Percentiles rank a stretch among this genome's conserved stretches.
Conservation (phyloP, 2,797 vertebrate genomes). For the Chlorospingus semifuscus region DNA sequence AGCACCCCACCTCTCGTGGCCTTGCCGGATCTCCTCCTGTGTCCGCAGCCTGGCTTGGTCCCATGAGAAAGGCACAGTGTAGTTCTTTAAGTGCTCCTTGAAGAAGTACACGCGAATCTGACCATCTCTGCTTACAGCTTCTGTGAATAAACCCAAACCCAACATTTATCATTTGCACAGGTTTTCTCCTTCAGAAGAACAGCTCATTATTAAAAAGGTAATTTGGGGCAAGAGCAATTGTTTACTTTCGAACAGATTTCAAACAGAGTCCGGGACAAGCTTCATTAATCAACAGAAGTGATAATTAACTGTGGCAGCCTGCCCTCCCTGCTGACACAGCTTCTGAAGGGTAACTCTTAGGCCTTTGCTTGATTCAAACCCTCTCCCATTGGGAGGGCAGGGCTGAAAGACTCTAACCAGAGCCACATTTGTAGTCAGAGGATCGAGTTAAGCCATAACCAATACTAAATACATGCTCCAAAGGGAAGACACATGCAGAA, state of each 20-base stretch:
- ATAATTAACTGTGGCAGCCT: not conserved
- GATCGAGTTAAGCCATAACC: not conserved
- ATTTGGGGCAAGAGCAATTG: rapidly evolving
- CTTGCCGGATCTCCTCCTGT: constrained; percentile 72
- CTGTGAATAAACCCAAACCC: constrained; percentile 65
- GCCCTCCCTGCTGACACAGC: not conserved
- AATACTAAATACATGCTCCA: not conserved
- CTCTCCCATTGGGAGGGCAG: not conserved
- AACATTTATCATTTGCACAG: not conserved
- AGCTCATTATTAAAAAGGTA: not conserved
- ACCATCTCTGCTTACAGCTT: constrained; percentile 84
- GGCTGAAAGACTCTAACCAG: not conserved
- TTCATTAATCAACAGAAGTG: not conserved
- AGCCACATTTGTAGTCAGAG: not conserved
- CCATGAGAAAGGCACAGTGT: constrained; percentile 83
- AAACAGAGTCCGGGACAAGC: not conserved
- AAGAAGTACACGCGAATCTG: constrained; percentile 88
- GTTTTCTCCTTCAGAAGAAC: not conserved
- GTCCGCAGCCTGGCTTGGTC: constrained; percentile 79
- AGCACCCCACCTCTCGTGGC: constrained; percentile 47
- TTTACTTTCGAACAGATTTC: not conserved
- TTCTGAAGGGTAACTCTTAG: not conserved
- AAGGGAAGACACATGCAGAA: not conserved
- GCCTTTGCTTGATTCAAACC: not conserved
- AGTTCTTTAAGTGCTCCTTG: constrained; percentile 78